phyloP scores from a whole-genome alignment of 2,797 vertebrate species.

The Amniataba percoides region DNA sequence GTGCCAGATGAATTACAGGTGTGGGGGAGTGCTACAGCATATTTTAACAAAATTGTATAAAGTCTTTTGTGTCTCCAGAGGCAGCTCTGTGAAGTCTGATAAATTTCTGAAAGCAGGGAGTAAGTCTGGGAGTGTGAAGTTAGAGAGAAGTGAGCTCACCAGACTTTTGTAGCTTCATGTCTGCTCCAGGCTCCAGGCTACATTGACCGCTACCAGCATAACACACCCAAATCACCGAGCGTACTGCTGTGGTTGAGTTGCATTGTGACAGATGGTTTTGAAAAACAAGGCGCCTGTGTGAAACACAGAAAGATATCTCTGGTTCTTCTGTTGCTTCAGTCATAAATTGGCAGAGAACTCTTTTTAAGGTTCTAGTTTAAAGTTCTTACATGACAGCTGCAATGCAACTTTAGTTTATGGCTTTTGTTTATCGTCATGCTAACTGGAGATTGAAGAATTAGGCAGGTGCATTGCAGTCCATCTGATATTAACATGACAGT shows the following conservation, averaged over 20 bases:
- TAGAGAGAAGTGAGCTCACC: background rate
- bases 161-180: background rate
- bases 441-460: background rate
- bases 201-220: too few species aligned
- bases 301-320: background rate
- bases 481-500: background rate
- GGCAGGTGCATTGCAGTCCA: background rate
- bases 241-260: background rate
- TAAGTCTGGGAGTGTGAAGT: background rate
- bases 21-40: background rate
- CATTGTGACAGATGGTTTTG: background rate
- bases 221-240: background rate
- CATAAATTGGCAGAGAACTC: background rate
- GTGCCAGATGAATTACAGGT: background rate
- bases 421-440: background rate
- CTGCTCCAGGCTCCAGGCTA: background rate
- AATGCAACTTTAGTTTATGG: background rate
- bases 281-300: background rate
- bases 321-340: background rate
- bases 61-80: background rate
- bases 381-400: background rate
- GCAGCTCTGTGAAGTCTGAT: background rate
- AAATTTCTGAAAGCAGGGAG: background rate
- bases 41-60: background rate
- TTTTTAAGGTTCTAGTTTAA: background rate